These are phyloP conservation scores for Caenorhabditis plicata DNA, from an alignment of 2,888 invertebrate species.

Conservation along the genomic window DNA sequence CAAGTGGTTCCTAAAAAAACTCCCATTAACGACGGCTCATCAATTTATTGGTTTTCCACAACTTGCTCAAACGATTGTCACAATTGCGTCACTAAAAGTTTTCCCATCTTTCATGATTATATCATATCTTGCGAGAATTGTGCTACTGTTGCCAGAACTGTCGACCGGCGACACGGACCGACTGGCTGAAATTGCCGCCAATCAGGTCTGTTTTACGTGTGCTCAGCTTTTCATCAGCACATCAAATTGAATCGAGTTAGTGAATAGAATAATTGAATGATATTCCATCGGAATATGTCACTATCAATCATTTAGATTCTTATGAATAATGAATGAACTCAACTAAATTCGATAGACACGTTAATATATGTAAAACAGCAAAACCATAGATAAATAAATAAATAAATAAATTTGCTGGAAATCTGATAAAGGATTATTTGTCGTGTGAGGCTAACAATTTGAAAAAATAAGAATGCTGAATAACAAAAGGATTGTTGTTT, in stretches of 20 bases:
- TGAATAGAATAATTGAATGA: too few species aligned
- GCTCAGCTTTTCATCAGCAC: not conserved
- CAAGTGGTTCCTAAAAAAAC: not conserved
- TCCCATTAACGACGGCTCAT: not conserved
- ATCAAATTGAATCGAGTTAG: too few species aligned
- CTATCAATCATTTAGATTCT: not conserved
- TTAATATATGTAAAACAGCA: too few species aligned
- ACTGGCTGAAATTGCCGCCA: conserved; percentile 48
- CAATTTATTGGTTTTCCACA: not conserved
- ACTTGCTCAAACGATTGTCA: too few species aligned
- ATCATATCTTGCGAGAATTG: conserved; percentile 60
- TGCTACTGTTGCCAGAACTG: conserved; percentile 59
- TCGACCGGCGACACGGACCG: conserved; percentile 51
- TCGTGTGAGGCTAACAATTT: too few species aligned
- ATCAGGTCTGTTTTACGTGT: conserved; percentile 24
- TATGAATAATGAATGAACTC: not conserved
- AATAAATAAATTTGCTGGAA: too few species aligned
- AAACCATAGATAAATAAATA: too few species aligned
- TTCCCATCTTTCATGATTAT: conserved; percentile 53
- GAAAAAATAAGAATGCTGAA: too few species aligned
- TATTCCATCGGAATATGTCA: too few species aligned
- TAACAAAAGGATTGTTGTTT: too few species aligned
- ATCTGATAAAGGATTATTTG: too few species aligned
- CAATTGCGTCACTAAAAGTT: conserved; percentile 28
- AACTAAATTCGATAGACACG: not conserved